Evolutionary conservation across 2,888 invertebrate genomes (phyloP), one percentile per base, ranked within the genome.

Genomic region (Toxonevra muliebris): DNA sequence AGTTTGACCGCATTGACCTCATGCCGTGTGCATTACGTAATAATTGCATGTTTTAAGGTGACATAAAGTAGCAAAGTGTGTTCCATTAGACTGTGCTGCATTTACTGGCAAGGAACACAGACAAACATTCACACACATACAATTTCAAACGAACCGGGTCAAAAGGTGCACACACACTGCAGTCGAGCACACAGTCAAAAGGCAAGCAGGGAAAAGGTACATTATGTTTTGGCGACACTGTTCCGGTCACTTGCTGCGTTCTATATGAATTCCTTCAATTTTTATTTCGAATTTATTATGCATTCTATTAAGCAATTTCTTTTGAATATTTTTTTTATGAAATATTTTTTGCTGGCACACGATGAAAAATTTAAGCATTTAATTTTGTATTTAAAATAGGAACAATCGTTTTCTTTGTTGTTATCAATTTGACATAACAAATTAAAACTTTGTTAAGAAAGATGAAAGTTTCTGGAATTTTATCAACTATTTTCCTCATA

Each of bases 221-320:
- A 9, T 42, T 52, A 17, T 41, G 48, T 19, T 69, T 77, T 76
- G 81, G 81, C 80, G 81, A 77, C 81, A 79, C 72, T 73, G 76
- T 76, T 76, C 77, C 77, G 79, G 77, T 76, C 72, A 69, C 76
- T 76, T 71, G 75, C 77, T 76, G 76, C 53, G 77, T 73, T 64
- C 63, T 62, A 43, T 17, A 20, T 11, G 42, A 30, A 30, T 30
- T 30, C 30, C 2, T 30, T 30, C 7, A 2, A 30, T 7, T 30
- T 30, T 30, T 30, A 30, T 30, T 30, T 30, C 30, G 2, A 30
- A 30, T 30, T 30, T 30, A 30, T 30, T 30, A 30, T 30, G 30
- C 7, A 30, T 4, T 30, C 3, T 30, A 30, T 30, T 4, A 30
- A 30, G 7, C 7, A 4, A 30, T 30, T 30, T 30, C 30, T 30